Evolutionary conservation across 1,140 invertebrate genomes (phyloP).

Genomic region (Orius insidiosus): DNA sequence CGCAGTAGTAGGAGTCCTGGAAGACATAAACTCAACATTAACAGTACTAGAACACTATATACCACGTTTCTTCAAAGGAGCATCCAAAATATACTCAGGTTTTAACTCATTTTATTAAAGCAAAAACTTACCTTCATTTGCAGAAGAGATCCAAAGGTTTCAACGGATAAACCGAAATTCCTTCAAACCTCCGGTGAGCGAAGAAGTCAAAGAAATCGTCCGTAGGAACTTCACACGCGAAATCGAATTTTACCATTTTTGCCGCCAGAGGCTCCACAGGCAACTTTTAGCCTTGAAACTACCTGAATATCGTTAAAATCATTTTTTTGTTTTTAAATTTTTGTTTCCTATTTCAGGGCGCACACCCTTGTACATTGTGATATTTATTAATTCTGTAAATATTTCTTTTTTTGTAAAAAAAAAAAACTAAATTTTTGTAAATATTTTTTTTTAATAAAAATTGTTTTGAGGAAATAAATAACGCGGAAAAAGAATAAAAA

Average conservation of each 20-base stretch:
- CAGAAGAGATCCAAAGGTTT: conserved; percentile 55
- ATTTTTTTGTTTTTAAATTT: too few species aligned
- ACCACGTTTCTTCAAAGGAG: conserved; percentile 65
- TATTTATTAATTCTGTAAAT: too few species aligned
- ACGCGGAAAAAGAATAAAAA: too few species aligned
- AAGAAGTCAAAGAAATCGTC: conserved; percentile 72
- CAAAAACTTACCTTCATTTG: conserved; percentile 20
- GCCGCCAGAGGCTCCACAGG: conserved; percentile 61
- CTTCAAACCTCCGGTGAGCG: conserved; percentile 71
- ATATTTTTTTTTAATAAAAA: too few species aligned
- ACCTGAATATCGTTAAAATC: conserved; percentile 11
- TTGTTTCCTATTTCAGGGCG: too few species aligned
- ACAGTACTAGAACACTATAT: conserved; percentile 70
- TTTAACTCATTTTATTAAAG: background rate
- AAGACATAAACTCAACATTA: conserved; percentile 70
- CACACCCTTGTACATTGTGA: too few species aligned
- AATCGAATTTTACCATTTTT: conserved; percentile 84
- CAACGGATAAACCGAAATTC: conserved; percentile 68
- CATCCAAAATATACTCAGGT: conserved; percentile 42
- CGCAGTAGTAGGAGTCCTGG: conserved; percentile 70
- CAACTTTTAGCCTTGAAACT: conserved; percentile 49
- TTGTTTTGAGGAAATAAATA: too few species aligned
- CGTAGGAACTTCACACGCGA: conserved; percentile 71
- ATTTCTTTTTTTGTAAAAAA: too few species aligned
- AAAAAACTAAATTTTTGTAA: too few species aligned